These are phyloP conservation scores for Limenitis arthemis DNA, from an alignment of 2,888 invertebrate genomes.

Conservation along the genomic window DNA sequence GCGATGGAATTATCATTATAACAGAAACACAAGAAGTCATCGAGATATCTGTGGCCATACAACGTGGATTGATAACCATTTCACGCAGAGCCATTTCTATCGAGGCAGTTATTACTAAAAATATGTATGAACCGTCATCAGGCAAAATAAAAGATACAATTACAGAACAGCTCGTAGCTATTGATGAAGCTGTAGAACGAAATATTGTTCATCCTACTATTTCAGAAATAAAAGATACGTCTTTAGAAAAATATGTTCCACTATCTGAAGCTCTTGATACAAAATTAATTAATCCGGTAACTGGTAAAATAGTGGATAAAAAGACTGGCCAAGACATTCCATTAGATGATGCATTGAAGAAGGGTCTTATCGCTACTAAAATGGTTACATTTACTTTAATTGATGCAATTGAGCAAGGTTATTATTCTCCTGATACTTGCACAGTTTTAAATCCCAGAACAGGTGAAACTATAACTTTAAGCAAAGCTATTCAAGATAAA, in stretches of 20 bases:
- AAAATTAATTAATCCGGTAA: slow-evolving; percentile 77
- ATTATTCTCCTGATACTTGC: slow-evolving; percentile 81
- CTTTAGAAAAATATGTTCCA: slow-evolving; percentile 78
- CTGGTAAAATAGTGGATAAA: slow-evolving; percentile 81
- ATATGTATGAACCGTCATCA: slow-evolving; percentile 77
- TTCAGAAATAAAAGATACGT: slow-evolving; percentile 85
- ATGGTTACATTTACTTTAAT: slow-evolving; percentile 79
- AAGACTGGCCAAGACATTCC: slow-evolving; percentile 79
- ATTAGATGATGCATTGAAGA: slow-evolving; percentile 78
- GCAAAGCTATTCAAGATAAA: slow-evolving; percentile 80
- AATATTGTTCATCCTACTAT: slow-evolving; percentile 87
- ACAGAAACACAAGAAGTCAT: slow-evolving; percentile 78
- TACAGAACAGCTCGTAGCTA: slow-evolving; percentile 78
- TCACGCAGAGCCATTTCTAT: slow-evolving; percentile 83
- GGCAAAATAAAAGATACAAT: slow-evolving; percentile 81
- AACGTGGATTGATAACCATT: slow-evolving; percentile 78
- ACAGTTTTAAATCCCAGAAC: slow-evolving; percentile 84
- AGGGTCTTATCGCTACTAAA: slow-evolving; percentile 80
- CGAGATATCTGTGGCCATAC: slow-evolving; percentile 79
- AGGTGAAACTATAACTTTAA: slow-evolving; percentile 80
- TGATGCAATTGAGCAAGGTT: slow-evolving; percentile 82
- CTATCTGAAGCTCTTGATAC: slow-evolving; percentile 81
- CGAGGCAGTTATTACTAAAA: slow-evolving; percentile 80
- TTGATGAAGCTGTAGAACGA: slow-evolving; percentile 83
- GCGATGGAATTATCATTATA: slow-evolving; percentile 79